Conservation (phyloP, 2,888 invertebrate species). For the Gari tellinella region DNA sequence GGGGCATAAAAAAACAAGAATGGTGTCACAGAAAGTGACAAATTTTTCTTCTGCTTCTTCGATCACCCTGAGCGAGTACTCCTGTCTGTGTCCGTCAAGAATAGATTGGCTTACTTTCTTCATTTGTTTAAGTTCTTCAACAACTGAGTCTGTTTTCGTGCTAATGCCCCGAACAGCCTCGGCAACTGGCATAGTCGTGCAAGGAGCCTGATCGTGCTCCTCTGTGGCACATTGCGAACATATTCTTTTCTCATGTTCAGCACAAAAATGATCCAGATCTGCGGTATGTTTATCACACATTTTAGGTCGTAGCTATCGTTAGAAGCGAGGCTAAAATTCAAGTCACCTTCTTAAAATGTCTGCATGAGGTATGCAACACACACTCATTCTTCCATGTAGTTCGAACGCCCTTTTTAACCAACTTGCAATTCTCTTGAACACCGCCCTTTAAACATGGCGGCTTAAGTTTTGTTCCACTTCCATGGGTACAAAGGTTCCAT, state of each 20-base stretch:
- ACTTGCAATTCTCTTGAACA: too few relatives aligned
- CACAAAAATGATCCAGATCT: slow-evolving; percentile 23
- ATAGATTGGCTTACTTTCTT: slow-evolving; percentile 41
- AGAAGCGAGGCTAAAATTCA: too few relatives aligned
- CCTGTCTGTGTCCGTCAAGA: slow-evolving; percentile 44
- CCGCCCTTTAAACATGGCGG: too few relatives aligned
- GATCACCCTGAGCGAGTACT: slow-evolving; percentile 22
- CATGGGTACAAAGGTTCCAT: too few relatives aligned
- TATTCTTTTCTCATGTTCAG: slow-evolving; percentile 24
- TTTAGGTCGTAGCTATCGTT: background rate
- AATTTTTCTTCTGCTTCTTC: slow-evolving; percentile 32
- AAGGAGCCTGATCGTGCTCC: slow-evolving; percentile 35
- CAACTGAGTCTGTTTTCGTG: slow-evolving; percentile 15
- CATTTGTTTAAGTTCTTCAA: slow-evolving; percentile 35
- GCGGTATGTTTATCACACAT: slow-evolving; percentile 42
- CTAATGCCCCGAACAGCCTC: slow-evolving; percentile 19
- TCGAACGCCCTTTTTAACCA: too few relatives aligned
- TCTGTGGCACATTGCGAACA: slow-evolving; percentile 37
- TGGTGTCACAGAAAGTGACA: too few relatives aligned
- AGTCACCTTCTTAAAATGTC: too few relatives aligned
- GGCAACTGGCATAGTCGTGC: slow-evolving; percentile 29
- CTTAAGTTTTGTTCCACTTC: too few relatives aligned
- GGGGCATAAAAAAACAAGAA: too few relatives aligned
- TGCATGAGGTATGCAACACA: too few relatives aligned
- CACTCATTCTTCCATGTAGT: too few relatives aligned